Percentiles rank a stretch among this genome's conserved stretches.
Evolutionary conservation across 1,140 invertebrate species (phyloP).

Genomic region (Babylonia areolata): DNA sequence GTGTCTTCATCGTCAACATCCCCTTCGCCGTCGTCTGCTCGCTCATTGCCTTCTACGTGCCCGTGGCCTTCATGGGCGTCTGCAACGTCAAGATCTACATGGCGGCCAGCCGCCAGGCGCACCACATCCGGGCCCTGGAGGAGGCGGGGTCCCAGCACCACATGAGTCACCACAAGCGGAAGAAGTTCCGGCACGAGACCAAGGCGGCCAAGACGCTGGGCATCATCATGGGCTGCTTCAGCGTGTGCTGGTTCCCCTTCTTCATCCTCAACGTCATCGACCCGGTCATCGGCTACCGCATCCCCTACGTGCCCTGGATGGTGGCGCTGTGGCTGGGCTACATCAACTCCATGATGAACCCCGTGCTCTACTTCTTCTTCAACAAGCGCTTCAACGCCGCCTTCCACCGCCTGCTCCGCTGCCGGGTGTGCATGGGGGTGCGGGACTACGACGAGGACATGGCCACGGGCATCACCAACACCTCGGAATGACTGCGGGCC

Average conservation of each 20-base stretch:
- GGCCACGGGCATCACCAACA: slow-evolving; percentile 51
- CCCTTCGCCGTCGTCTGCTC: slow-evolving; percentile 85
- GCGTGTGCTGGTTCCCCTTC: slow-evolving; percentile 76
- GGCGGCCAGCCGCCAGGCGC: slow-evolving; percentile 63
- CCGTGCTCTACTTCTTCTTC: slow-evolving; percentile 87
- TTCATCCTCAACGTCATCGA: slow-evolving; percentile 75
- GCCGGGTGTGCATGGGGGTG: slow-evolving; percentile 62
- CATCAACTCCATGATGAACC: slow-evolving; percentile 96
- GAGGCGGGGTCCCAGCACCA: slow-evolving; percentile 45
- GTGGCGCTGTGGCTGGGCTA: slow-evolving; percentile 81
- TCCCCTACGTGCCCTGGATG: slow-evolving; percentile 66
- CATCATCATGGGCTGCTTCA: slow-evolving; percentile 75
- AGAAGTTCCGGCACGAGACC: slow-evolving; percentile 74
- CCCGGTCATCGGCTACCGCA: slow-evolving; percentile 67
- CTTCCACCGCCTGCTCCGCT: slow-evolving; percentile 79
- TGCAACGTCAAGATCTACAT: slow-evolving; percentile 92
- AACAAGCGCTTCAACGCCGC: slow-evolving; percentile 94
- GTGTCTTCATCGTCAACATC: slow-evolving; percentile 68
- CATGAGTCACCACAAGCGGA: slow-evolving; percentile 43
- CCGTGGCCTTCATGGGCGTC: slow-evolving; percentile 94
- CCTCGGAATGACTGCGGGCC: slow-evolving; percentile 56
- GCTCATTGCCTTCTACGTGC: slow-evolving; percentile 97
- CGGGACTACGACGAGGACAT: slow-evolving; percentile 64
- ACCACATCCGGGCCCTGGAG: slow-evolving; percentile 69
- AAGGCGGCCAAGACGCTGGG: slow-evolving; percentile 79